Evolutionary conservation across 2,113 vertebrate species (phyloP), one percentile per base, ranked within the genome.

Genomic region (Cervus canadensis): DNA sequence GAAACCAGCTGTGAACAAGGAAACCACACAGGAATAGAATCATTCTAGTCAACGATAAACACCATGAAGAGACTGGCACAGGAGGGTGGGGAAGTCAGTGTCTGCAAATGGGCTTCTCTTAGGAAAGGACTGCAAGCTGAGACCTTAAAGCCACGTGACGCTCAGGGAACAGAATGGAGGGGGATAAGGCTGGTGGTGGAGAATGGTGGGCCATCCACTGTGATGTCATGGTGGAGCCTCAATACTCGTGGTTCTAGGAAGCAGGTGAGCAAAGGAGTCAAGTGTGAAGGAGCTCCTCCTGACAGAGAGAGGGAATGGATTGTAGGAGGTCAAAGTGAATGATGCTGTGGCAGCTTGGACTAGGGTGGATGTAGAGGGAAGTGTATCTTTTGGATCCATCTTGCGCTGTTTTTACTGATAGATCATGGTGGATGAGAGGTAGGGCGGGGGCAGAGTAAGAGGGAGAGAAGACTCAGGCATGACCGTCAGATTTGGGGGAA

Each of bases 401-500:
- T 91, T 84, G 33, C 16, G 2, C 28, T 17, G 0, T 59, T 60
- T 84, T 28, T 8, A 12, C 45, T 59, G 40, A 60, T 4, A 76
- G 74, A 84, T 74, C 52, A 33, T 25, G 25, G 45, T 3, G 6
- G 40, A 91, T 71, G n/a, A 56, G 30, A 36, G 45, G 4, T n/a
- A 17, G 45, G 9, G 21, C 26, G 5, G 3, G 11, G 48, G 5
- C 36, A 26, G 33, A n/a, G 4, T n/a, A 56, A 94, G 26, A 88
- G 64, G 25, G 48, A 85, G 28, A 86, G n/a, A 93, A 95, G 56
- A 60, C 33, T 95, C 11, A 21, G 54, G 16, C 14, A 15, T 59
- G 48, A 81, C 26, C 36, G 14, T 76, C 40, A 45, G 8, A 11
- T 64, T 93, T 94, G 76, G 74, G 45, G 12, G 86, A 97, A 81